phyloP scores from a whole-genome alignment of 2,113 vertebrate genomes.

The Melospiza melodia region DNA sequence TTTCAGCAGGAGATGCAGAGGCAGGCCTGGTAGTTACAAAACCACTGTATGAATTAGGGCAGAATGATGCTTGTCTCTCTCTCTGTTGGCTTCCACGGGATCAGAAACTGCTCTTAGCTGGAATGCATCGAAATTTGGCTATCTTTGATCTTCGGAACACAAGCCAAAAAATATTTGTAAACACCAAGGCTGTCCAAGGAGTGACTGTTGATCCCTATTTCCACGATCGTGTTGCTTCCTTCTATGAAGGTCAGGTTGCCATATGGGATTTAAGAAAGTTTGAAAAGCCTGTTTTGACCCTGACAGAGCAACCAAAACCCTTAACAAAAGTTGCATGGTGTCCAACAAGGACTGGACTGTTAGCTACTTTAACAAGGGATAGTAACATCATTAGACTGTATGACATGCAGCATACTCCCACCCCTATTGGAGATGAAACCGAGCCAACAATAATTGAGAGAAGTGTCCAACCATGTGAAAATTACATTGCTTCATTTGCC shows the following conservation, averaged over 20 bases:
- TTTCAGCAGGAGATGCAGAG: slow-evolving; percentile 86
- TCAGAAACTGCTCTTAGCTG: slow-evolving; percentile 93
- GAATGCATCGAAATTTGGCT: slow-evolving; percentile 96
- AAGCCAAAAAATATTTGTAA: slow-evolving; percentile 98
- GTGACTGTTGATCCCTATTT: slow-evolving; percentile 96
- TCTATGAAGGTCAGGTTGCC: slow-evolving; percentile 97
- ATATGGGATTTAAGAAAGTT: slow-evolving; percentile 99
- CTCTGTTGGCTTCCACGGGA: slow-evolving; percentile 98
- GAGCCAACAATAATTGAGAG: slow-evolving; percentile 98
- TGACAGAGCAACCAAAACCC: slow-evolving; percentile 94
- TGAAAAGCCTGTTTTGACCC: slow-evolving; percentile 95
- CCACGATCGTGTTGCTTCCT: slow-evolving; percentile 93
- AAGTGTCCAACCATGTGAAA: slow-evolving; percentile 92
- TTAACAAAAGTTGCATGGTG: slow-evolving; percentile 98
- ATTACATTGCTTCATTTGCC: slow-evolving; percentile 93
- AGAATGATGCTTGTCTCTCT: slow-evolving; percentile 96
- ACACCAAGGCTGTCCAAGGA: slow-evolving; percentile 98
- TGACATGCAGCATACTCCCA: slow-evolving; percentile 98
- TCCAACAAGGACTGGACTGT: slow-evolving; percentile 91
- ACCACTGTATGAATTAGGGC: slow-evolving; percentile 92
- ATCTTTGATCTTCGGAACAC: slow-evolving; percentile 97
- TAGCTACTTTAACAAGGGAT: slow-evolving; percentile 94
- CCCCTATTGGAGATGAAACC: slow-evolving; percentile 95
- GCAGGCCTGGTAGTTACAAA: slow-evolving; percentile 90
- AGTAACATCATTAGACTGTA: slow-evolving; percentile 95